Conservation (phyloP, 1,140 invertebrate genomes). For the Hormaphis cornu region DNA sequence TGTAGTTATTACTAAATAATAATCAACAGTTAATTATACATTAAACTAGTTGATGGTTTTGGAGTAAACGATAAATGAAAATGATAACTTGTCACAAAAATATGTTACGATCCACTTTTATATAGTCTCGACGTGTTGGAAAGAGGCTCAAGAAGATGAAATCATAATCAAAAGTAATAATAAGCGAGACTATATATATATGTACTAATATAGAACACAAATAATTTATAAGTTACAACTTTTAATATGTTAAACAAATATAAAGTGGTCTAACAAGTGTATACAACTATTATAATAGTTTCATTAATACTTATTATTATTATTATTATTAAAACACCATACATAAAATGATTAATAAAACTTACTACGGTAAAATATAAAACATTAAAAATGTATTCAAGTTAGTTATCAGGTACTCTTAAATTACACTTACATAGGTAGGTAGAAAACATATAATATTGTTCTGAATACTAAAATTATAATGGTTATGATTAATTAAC, state of each 20-base stretch:
- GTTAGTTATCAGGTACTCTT: neutral
- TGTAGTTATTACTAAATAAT: no score
- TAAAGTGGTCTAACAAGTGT: neutral
- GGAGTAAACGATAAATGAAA: no score
- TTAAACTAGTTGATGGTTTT: no score
- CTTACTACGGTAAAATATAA: neutral
- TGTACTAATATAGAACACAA: no score
- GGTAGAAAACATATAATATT: neutral
- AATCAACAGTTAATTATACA: no score
- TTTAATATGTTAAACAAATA: neutral
- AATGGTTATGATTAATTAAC: neutral
- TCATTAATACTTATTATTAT: neutral
- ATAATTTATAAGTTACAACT: neutral
- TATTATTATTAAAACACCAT: neutral
- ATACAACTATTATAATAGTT: conserved; percentile 8
- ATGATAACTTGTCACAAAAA: no score
- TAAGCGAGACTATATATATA: no score
- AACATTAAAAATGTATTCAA: neutral
- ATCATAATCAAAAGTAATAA: no score
- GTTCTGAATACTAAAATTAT: neutral
- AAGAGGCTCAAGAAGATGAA: no score
- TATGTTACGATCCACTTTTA: no score
- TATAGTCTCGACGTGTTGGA: no score
- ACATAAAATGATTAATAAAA: neutral
- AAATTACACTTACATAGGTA: neutral